Evolutionary conservation across 1,140 invertebrate genomes (phyloP), one percentile per base, ranked within the genome.

Genomic region (Ylistrum balloti): DNA sequence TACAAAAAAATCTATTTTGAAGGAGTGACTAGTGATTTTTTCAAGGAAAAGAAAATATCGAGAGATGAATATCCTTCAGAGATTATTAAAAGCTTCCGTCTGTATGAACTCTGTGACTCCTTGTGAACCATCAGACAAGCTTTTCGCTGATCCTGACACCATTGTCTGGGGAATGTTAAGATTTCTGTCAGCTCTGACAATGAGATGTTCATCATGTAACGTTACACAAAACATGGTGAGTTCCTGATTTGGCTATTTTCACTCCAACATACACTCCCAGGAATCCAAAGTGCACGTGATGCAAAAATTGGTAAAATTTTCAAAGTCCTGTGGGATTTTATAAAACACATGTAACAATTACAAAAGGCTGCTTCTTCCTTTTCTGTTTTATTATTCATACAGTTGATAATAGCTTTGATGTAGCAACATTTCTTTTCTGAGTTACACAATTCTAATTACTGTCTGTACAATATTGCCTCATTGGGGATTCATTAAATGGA

Each of bases 301-400:
- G n/a, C 56, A 74, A 74, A 74, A 74, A 74, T 74, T 74, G 56
- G n/a, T n/a, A n/a, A 74, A 74, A 28, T 74, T 74, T 74, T 74
- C 56, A 28, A 74, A 17, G 56, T 74, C 56, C 56, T 28, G 11
- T 74, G 22, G 56, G 56, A 3, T 74, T 45, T 28, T 28, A 28
- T 17, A 28, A 74, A 74, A 28, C 56, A 74, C 56, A 74, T 74
- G 56, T 74, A 74, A 74, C 56, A 74, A 74, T n/a, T 74, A 17
- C 56, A 74, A 74, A 74, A 74, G 56, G 56, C 56, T 3, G 28
- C n/a, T 74, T 74, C 13, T 5, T 74, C 56, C 56, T 28, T n/a
- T 74, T 1, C n/a, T 74, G 56, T 74, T 74, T 28, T 74, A 74
- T 74, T 74, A 74, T 74, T n/a, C 56, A 74, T 74, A 74, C 56